A percentile compares a stretch with the other conserved stretches of the same genome.
These are phyloP conservation scores for Bradynema listronoti DNA, from an alignment of 1,140 invertebrate species.

Conservation along the genomic window DNA sequence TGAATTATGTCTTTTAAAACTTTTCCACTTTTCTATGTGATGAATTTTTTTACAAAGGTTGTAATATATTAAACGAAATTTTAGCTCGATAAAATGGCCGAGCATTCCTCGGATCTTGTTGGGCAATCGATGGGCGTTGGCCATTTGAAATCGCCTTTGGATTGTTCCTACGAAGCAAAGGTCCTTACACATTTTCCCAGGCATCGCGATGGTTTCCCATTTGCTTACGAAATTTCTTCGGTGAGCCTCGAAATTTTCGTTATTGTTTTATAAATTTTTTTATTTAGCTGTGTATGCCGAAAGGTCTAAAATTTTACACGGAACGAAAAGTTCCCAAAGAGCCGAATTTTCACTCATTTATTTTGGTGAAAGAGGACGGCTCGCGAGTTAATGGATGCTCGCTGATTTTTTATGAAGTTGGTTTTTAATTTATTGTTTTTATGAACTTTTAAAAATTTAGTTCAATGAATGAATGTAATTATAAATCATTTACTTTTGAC, in stretches of 20 bases:
- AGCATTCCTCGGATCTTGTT: slow-evolving; percentile 21
- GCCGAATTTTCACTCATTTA: slow-evolving; percentile 87
- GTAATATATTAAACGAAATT: not conserved
- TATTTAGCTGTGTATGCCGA: slow-evolving; percentile 80
- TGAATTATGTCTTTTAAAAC: slow-evolving; percentile 12
- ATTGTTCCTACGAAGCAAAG: slow-evolving; percentile 85
- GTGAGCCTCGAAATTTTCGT: slow-evolving; percentile 60
- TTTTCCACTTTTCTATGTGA: slow-evolving; percentile 4
- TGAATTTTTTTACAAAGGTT: slow-evolving; percentile 2
- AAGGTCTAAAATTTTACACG: slow-evolving; percentile 82
- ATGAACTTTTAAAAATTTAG: slow-evolving; percentile 9
- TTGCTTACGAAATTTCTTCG: slow-evolving; percentile 81
- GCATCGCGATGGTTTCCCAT: slow-evolving; percentile 59
- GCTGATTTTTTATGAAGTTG: slow-evolving; percentile 79
- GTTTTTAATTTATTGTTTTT: slow-evolving; percentile 16
- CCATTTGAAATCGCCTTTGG: slow-evolving; percentile 72
- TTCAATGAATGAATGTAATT: no score
- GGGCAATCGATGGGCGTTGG: not conserved
- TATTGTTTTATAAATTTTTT: not conserved
- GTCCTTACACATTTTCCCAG: slow-evolving; percentile 82
- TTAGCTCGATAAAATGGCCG: slow-evolving; percentile 36
- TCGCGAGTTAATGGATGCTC: slow-evolving; percentile 84
- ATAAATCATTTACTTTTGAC: no score
- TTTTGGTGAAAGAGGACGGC: slow-evolving; percentile 91
- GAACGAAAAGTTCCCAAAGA: slow-evolving; percentile 77